These are phyloP conservation scores for Epinephelus malabaricus DNA, from an alignment of 2,797 vertebrate genomes.

Conservation along the genomic window DNA sequence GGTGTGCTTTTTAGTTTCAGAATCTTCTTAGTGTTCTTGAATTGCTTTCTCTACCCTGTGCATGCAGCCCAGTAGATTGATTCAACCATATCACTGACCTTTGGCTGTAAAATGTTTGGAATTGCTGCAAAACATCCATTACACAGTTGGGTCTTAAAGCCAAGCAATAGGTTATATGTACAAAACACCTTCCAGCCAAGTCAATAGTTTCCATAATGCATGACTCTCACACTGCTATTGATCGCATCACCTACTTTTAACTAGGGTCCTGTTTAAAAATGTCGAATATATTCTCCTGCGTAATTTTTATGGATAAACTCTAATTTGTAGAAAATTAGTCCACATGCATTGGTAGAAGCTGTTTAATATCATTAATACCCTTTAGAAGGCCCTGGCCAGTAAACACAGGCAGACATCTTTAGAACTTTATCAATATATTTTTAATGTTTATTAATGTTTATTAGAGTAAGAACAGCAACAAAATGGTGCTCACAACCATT, in stretches of 20 bases:
- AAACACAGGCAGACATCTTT: not conserved
- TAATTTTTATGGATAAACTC: conserved; percentile 2
- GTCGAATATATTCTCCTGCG: not conserved
- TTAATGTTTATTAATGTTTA: not conserved
- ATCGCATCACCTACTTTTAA: not conserved
- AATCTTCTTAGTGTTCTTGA: not conserved
- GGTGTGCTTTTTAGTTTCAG: conserved; percentile 4
- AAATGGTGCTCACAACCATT: not conserved
- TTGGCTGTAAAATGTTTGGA: conserved; percentile 27
- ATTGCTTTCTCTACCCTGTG: not conserved
- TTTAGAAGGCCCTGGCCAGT: not conserved
- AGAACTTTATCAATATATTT: not conserved
- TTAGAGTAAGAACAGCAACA: not conserved
- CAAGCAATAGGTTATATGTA: conserved; percentile 3
- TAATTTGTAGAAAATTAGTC: not conserved
- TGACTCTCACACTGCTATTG: conserved; percentile 25
- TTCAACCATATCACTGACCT: conserved; percentile 13
- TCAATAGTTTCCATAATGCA: conserved; percentile 40
- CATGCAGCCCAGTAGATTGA: not conserved
- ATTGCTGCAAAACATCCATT: conserved; percentile 31
- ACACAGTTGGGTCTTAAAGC: conserved; percentile 29
- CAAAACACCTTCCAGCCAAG: conserved; percentile 12
- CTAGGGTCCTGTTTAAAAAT: conserved; percentile 12
- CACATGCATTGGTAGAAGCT: not conserved
- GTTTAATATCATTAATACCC: not conserved